Evolutionary conservation across 2,797 vertebrate genomes (phyloP), one percentile per base, ranked within the genome.

Genomic region (Pangasius krempfi): DNA sequence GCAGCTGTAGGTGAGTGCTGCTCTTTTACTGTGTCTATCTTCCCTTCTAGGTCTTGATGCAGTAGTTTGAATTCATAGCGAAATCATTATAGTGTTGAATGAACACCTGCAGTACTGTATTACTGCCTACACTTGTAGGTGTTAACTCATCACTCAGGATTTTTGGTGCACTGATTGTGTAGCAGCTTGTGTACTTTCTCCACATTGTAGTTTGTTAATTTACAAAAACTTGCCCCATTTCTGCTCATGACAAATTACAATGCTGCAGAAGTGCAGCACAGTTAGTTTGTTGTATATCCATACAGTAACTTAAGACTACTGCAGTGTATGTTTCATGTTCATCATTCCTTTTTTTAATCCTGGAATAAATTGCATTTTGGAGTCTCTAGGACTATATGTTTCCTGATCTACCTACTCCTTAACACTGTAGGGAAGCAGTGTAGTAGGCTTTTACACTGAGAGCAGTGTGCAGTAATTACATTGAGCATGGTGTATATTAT

Each of bases 1-100:
- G 58, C 75, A 44, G 76, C 62, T 50, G 70, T 10, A 79, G 87
- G 87, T 88, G 83, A 54, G 87, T 88, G 84, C 68, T 73, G 84
- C 30, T 87, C 60, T 79, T 87, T 86, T 80, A 52, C 68, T 40
- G 20, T 40, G 0, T 37, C 84, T 30, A 40, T 58, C 68, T 18
- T 56, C 10, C 68, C 27, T 85, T 73, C 84, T 56, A 2, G 33
- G 52, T 56, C 22, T 40, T 58, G 84, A 58, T 56, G 66, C 84
- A 56, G 50, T 73, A 85, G 50, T 85, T 64, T 33, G 81, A 66
- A 50, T 85, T 72, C 18, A 85, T 2, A 54, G 84, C 20, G 68
- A 68, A 47, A 84, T 68, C 62, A 5, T 22, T 50, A 10, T 6
- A 68, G 44, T 68, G 44, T 30, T 68, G 18, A 72, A 72, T 3